Evolutionary conservation across 2,888 invertebrate species (phyloP), one percentile per base, ranked within the genome.

Genomic region (Latheticus oryzae): DNA sequence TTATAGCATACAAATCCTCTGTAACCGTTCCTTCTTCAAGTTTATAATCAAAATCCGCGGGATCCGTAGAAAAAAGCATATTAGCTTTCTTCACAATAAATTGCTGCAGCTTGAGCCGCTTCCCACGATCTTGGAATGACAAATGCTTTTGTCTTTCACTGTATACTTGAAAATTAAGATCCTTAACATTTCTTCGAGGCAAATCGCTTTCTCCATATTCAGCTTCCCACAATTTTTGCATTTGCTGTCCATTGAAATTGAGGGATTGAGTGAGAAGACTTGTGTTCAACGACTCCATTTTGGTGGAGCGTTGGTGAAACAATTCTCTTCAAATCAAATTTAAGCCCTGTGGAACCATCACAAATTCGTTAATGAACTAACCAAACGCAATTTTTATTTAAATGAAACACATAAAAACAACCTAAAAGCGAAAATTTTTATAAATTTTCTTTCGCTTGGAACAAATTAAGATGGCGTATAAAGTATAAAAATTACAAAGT

Each of bases 161-260:
- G 76, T 91, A 92, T 40, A 90, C 84, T 37, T 87, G 86, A 74
- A 87, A 93, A 77, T 87, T 90, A 33, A 85, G 77, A 61, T 83
- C 84, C 72, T 83, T 83, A 62, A 89, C 80, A 74, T 83, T 83
- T 30, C 78, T 73, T 74, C 87, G 85, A 13, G 82, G 70, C 58
- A 93, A 79, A 74, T 91, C 91, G 47, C 86, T 87, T 71, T 90
- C 89, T 55, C 91, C 91, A 70, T 89, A 85, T 75, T 93, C 93
- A 16, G 87, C 85, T 75, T 93, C 93, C 92, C 93, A 93, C 68
- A 91, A 85, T 80, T 93, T 93, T 79, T 91, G 91, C 65, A 93
- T 81, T 72, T 92, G 92, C 72, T 91, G 91, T 1, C 93, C 93
- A 81, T 93, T 93, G 77, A 89, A 93, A 80, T 91, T 90, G 67